Conservation (phyloP, 2,888 invertebrate genomes). For the Notodonta ziczac region DNA sequence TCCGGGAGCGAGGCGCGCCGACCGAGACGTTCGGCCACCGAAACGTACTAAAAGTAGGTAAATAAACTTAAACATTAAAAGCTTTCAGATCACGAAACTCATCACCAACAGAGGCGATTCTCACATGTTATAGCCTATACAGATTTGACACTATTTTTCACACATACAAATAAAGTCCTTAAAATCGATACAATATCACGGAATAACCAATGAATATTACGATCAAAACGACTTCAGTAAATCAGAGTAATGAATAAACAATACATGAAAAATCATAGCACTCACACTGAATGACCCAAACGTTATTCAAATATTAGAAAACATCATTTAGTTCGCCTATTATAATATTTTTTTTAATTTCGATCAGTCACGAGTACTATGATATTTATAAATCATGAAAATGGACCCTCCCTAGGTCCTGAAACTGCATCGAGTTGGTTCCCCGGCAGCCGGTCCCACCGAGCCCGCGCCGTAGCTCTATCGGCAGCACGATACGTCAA, state of each 20-base stretch:
- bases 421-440: conserved; percentile 31
- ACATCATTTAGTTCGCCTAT: not conserved
- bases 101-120: conserved; percentile 44
- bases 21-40: conserved; percentile 24
- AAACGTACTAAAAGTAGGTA: conserved; percentile 19
- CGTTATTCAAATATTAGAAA: conserved; percentile 6
- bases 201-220: conserved; percentile 17
- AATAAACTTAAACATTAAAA: conserved; percentile 38
- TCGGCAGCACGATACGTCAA: no score
- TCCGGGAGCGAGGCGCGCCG: conserved; percentile 36
- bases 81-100: conserved; percentile 42
- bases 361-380: conserved; percentile 57
- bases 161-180: conserved; percentile 3
- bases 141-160: conserved; percentile 3
- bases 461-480: not conserved
- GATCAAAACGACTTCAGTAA: conserved; percentile 21
- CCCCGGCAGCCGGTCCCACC: conserved; percentile 19
- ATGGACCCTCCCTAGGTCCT: conserved; percentile 19
- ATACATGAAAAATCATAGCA: conserved; percentile 47
- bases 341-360: conserved; percentile 43
- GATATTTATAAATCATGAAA: conserved; percentile 31
- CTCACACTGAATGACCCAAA: conserved; percentile 45
- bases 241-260: conserved; percentile 24
- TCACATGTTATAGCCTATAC: conserved; percentile 24
- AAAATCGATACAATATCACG: conserved; percentile 20